Evolutionary conservation across 2,113 vertebrate species (phyloP), one percentile per base, ranked within the genome.

Genomic region (Semnopithecus entellus): DNA sequence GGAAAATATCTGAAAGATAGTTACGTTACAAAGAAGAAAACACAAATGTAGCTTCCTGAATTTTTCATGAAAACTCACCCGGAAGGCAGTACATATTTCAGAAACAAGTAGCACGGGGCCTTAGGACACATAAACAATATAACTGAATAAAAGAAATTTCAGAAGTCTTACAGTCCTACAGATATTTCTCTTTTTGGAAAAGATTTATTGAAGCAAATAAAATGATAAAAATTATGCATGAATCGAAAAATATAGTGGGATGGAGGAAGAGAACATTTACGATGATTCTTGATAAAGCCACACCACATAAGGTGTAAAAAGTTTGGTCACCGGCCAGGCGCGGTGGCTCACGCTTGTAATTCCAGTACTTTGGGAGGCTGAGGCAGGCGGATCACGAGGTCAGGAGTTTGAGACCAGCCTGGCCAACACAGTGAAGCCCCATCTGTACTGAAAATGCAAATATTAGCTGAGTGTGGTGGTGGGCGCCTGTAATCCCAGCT

Each of bases 11-110:
- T 48, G 43, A 68, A 22, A 84, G 95, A 78, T 1, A 48, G 40
- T 83, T 93, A 43, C 1, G 80, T 43, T 91, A 75, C 86, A 91
- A 68, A 94, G 27, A 91, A 43, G 68, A 93, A 93, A 95, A 48
- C 18, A 95, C 45, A 89, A 93, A 93, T 84, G 25, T 2, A 43
- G 43, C 80, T 66, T 96, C 20, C 30, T 96, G 88, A 97, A 97
- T 91, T 95, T 93, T 97, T 90, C 64, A 84, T 92, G 84, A 95
- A 84, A 61, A 88, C 52, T 88, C 22, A 92, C 79, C 90, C 79
- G 70, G 84, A 95, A 92, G 70, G 75, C 72, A 75, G 6, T 83
- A n/a, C 22, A 32, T n/a, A 87, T 61, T 95, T 78, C 96, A 45
- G 76, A 87, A 92, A 84, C 68, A 92, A 91, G 91, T 38, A 87